Evolutionary conservation across 2,888 invertebrate species (phyloP), one percentile per base, ranked within the genome.

Genomic region (Drosophila melanocephala): DNA sequence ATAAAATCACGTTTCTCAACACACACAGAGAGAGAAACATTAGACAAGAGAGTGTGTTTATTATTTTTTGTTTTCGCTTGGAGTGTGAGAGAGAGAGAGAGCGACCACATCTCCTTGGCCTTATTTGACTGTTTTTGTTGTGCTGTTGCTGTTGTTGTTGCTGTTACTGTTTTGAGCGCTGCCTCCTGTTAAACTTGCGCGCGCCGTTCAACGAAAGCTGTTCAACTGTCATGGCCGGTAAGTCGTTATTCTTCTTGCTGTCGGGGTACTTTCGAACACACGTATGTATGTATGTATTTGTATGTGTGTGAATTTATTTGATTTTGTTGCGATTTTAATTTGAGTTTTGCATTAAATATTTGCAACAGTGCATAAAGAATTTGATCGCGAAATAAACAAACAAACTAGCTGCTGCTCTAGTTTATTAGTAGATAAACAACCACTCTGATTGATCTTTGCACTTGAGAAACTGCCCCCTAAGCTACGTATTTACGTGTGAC

Each of bases 171-270:
- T 62, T 63, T 66, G 50, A 66, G 58, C 78, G 62, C 60, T 76
- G 67, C 79, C 81, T 81, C 61, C 81, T 82, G 77, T 57, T 84
- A 66, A 72, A 70, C 76, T 85, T 74, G 75, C 78, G 77, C 75
- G 71, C 74, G 81, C 69, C 78, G 81, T 89, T 82, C 87, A 87
- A 84, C 87, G 91, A 92, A 92, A 92, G 92, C 93, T 92, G 93
- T 92, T 93, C 93, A 91, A 95, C 95, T 96, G 96, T 96, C 96
- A 96, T 96, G 96, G 96, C 96, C 96, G 96, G 96, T 96, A 96
- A 96, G 96, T 85, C 56, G 59, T 26, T 35, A 72, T 63, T 79
- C 66, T 69, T 52, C 44, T 62, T 57, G 60, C 58, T 51, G 52
- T 70, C 72, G 39, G 37, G n/a, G 52, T 65, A 59, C 52, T 57